Evolutionary conservation across 1,140 invertebrate species (phyloP).

Genomic region (Luehdorfia chinensis): DNA sequence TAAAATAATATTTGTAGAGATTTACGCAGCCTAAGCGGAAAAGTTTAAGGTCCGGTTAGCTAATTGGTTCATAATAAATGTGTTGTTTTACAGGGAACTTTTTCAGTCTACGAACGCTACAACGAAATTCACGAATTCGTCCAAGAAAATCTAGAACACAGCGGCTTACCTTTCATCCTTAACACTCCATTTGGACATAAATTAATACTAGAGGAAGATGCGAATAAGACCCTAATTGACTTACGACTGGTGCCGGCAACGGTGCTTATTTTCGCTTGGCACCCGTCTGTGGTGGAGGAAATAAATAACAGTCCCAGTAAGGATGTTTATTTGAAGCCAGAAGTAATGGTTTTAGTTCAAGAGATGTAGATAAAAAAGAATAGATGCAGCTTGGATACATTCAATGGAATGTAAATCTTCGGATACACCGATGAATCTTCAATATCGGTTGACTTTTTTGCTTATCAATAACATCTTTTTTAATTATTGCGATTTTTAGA

Average conservation of each 20-base stretch:
- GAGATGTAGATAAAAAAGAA: slow-evolving; percentile 78
- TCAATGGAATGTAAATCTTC: not conserved
- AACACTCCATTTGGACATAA: slow-evolving; percentile 81
- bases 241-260: slow-evolving; percentile 86
- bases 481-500: too few species aligned
- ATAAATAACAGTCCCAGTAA: slow-evolving; percentile 74
- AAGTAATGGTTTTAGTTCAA: slow-evolving; percentile 84
- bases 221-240: slow-evolving; percentile 82
- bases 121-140: slow-evolving; percentile 84
- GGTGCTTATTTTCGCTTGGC: slow-evolving; percentile 83
- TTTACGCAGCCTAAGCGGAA: too few species aligned
- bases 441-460: not conserved
- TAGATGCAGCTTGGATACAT: not conserved
- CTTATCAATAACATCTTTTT: not conserved
- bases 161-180: slow-evolving; percentile 81
- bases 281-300: slow-evolving; percentile 70
- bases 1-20: too few species aligned
- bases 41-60: too few species aligned
- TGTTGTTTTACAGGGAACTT: slow-evolving; percentile 88
- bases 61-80: too few species aligned
- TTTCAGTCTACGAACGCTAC: slow-evolving; percentile 87
- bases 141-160: slow-evolving; percentile 82
- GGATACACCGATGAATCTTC: not conserved
- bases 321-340: slow-evolving; percentile 83
- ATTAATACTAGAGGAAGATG: slow-evolving; percentile 78